A percentile compares a stretch with the other conserved stretches of the same genome.
Conservation (phyloP, 2,888 invertebrate species). For the Diogma glabrata region DNA sequence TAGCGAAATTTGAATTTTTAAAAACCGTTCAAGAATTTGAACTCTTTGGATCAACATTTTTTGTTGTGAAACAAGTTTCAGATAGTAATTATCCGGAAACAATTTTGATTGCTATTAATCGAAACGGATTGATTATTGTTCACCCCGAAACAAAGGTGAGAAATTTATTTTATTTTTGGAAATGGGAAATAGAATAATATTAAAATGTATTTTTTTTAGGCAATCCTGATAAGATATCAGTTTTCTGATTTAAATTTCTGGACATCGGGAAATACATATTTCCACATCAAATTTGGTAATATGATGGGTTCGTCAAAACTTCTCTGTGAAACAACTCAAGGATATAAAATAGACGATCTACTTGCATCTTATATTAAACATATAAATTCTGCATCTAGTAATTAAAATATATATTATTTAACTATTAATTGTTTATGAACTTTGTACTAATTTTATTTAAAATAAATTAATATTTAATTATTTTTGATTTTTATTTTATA, state of each 20-base stretch:
- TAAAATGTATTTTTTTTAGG: conserved; percentile 39
- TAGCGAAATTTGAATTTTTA: conserved; percentile 75
- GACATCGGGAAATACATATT: conserved; percentile 92
- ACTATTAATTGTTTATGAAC: neutral
- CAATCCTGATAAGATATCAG: conserved; percentile 69
- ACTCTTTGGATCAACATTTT: conserved; percentile 93
- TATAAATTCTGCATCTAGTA: conserved; percentile 19
- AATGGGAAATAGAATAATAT: neutral
- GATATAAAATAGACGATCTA: conserved; percentile 95
- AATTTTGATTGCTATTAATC: conserved; percentile 82
- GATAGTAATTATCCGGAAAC: conserved; percentile 77
- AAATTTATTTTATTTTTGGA: neutral
- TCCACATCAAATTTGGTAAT: conserved; percentile 92
- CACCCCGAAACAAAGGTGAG: conserved; percentile 73
- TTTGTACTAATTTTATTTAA: too few species aligned
- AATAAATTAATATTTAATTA: too few species aligned
- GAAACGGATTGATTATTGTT: conserved; percentile 78
- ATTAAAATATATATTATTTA: neutral
- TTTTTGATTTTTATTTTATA: too few species aligned
- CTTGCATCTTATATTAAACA: conserved; percentile 78
- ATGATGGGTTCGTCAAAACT: conserved; percentile 79
- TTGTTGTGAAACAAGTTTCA: conserved; percentile 85
- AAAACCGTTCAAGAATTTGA: conserved; percentile 47
- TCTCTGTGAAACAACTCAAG: conserved; percentile 82
- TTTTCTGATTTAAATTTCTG: conserved; percentile 87